These are phyloP conservation scores for Diplodus sargus DNA, from an alignment of 2,797 vertebrate genomes.

Conservation along the genomic window DNA sequence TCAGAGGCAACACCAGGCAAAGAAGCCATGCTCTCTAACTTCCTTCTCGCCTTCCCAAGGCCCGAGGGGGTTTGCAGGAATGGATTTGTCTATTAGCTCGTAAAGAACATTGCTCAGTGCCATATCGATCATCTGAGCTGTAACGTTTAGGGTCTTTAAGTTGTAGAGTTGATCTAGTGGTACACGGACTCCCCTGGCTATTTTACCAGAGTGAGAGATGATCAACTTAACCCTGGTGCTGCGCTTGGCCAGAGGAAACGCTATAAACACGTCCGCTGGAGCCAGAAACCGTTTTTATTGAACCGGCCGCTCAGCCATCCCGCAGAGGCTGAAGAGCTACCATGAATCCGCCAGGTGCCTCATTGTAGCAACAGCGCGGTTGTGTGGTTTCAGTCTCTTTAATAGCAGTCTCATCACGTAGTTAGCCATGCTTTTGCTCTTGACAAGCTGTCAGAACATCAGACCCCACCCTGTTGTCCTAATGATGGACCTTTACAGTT, in stretches of 20 bases:
- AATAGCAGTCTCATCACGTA: conserved; percentile 72
- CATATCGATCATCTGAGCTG: conserved; percentile 87
- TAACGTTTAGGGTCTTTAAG: conserved; percentile 88
- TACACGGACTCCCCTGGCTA: conserved; percentile 84
- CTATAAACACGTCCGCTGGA: conserved; percentile 78
- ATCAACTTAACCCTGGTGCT: conserved; percentile 83
- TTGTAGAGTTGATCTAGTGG: conserved; percentile 86
- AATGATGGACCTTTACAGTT: conserved; percentile 81
- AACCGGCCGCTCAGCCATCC: conserved; percentile 66
- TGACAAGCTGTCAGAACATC: conserved; percentile 80
- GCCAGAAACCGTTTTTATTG: conserved; percentile 78
- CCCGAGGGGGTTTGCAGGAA: conserved; percentile 83
- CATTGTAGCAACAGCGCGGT: conserved; percentile 40
- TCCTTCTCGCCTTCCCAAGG: conserved; percentile 65
- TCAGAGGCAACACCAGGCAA: conserved; percentile 76
- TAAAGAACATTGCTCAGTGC: conserved; percentile 88
- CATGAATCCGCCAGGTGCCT: conserved; percentile 65
- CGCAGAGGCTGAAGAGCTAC: conserved; percentile 56
- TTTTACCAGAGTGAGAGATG: conserved; percentile 85
- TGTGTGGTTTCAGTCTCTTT: conserved; percentile 55
- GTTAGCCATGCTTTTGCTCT: conserved; percentile 72
- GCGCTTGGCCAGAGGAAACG: conserved; percentile 78
- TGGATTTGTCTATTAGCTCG: conserved; percentile 88
- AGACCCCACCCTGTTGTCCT: conserved; percentile 76
- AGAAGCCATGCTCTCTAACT: conserved; percentile 69